A percentile compares a stretch with the other conserved stretches of the same genome.
phyloP scores from a whole-genome alignment of 2,113 vertebrate genomes.

The Cnemophilus loriae region DNA sequence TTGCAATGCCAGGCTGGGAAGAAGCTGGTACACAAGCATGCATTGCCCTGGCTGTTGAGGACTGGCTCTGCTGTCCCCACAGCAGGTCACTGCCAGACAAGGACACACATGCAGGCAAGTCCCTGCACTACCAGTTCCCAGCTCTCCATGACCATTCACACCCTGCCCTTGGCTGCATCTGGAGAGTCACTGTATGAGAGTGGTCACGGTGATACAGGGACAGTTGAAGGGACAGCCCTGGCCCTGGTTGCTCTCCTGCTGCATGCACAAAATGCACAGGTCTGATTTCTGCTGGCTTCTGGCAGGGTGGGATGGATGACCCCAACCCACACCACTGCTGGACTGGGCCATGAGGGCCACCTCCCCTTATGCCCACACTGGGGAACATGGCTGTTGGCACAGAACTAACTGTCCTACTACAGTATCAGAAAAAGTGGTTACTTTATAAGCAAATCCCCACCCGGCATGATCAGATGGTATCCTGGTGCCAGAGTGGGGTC shows the following conservation, averaged over 20 bases:
- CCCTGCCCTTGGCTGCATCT: not conserved
- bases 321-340: not conserved
- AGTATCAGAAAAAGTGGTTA: not conserved
- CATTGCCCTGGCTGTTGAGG: not conserved
- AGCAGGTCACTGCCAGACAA: not conserved
- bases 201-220: accelerated
- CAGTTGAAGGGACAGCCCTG: not conserved
- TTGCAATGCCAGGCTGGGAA: not conserved
- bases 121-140: not conserved
- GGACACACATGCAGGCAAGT: not conserved
- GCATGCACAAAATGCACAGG: not conserved
- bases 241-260: not conserved
- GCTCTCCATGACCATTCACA: not conserved
- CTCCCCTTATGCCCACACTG: not conserved
- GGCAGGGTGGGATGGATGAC: not conserved
- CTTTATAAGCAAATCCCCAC: not conserved
- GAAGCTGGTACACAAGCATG: not conserved
- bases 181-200: not conserved
- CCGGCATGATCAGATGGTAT: not conserved
- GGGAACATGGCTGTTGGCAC: not conserved
- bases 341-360: not conserved
- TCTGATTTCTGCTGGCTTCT: not conserved
- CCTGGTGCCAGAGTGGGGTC: not conserved
- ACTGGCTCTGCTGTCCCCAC: not conserved
- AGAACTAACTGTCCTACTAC: not conserved